Evolutionary conservation across 2,888 invertebrate genomes (phyloP).

Genomic region (Hypena proboscidalis): DNA sequence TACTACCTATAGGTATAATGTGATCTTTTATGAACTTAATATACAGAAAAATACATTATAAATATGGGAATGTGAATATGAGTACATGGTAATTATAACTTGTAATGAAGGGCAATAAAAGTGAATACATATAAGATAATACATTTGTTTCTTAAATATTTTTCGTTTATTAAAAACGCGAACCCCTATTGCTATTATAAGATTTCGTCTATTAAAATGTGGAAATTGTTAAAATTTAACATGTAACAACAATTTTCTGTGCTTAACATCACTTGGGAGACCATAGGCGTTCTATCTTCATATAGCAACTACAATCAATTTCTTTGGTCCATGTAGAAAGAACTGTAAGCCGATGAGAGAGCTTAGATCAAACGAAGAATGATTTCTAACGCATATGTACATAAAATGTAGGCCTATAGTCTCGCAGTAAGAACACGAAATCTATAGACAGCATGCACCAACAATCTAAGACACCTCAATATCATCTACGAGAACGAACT

Average conservation of each 20-base stretch:
- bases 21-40: slow-evolving; percentile 58
- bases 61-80: slow-evolving; percentile 68
- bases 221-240: slow-evolving; percentile 74
- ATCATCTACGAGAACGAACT: slow-evolving; percentile 74
- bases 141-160: slow-evolving; percentile 36
- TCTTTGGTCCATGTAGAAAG: slow-evolving; percentile 64
- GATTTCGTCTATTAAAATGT: slow-evolving; percentile 54
- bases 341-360: slow-evolving; percentile 39
- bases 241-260: slow-evolving; percentile 72
- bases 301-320: slow-evolving; percentile 47
- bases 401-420: slow-evolving; percentile 42
- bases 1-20: slow-evolving; percentile 55
- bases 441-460: slow-evolving; percentile 73
- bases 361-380: slow-evolving; percentile 25
- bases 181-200: slow-evolving; percentile 52
- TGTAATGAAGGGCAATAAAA: slow-evolving; percentile 23
- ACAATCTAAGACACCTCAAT: slow-evolving; percentile 80
- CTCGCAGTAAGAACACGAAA: slow-evolving; percentile 51
- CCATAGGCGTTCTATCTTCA: slow-evolving; percentile 40
- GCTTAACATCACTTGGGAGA: slow-evolving; percentile 49
- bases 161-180: slow-evolving; percentile 41
- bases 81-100: slow-evolving; percentile 36
- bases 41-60: slow-evolving; percentile 65
- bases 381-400: slow-evolving; percentile 27
- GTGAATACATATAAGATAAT: slow-evolving; percentile 21